These are phyloP conservation scores for Tringa solitaria DNA, from an alignment of 2,113 vertebrate genomes.

Conservation along the genomic window DNA sequence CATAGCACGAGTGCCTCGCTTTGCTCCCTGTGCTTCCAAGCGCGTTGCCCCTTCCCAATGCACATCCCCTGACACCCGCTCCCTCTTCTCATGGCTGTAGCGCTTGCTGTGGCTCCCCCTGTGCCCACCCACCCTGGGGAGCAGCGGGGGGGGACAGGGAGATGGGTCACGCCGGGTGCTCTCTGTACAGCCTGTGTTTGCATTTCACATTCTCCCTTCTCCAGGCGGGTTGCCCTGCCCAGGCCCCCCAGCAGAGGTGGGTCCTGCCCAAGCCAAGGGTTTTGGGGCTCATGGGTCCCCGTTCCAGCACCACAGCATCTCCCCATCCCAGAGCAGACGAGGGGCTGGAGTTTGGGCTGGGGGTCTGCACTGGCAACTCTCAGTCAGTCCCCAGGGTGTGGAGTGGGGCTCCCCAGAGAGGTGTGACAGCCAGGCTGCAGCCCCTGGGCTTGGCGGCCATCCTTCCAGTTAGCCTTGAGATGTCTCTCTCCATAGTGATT, in stretches of 20 bases:
- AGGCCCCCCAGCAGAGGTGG: neutral
- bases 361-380: neutral
- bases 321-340: neutral
- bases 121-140: neutral
- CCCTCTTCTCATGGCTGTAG: neutral
- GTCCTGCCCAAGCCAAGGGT: neutral
- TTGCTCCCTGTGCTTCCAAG: neutral
- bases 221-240: neutral
- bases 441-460: neutral
- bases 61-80: accelerated
- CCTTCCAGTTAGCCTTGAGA: neutral
- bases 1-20: neutral
- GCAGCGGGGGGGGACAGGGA: neutral
- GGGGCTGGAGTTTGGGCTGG: neutral
- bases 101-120: accelerated
- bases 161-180: neutral
- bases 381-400: accelerated
- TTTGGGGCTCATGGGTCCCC: neutral
- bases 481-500: neutral
- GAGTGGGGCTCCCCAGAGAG: neutral
- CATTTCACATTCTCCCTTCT: neutral
- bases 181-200: neutral
- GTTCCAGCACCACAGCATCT: neutral
- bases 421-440: neutral
- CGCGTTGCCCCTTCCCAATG: neutral